Conservation (phyloP, 2,113 vertebrate genomes). For the Heterocephalus glaber region DNA sequence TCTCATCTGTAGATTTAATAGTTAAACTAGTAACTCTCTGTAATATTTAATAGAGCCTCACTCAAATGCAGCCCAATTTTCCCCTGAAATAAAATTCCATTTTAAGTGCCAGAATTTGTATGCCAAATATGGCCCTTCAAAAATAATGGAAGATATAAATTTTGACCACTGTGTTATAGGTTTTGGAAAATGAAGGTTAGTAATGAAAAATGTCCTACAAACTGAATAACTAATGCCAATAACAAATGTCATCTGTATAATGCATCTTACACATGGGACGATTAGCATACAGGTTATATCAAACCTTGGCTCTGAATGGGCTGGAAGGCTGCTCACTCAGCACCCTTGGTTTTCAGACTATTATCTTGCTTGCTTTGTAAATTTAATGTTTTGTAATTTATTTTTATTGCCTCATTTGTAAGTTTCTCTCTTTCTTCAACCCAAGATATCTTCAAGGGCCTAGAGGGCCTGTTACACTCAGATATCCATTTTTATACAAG, state of each 20-base stretch:
- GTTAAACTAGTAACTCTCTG: not conserved
- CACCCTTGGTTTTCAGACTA: slow-evolving; percentile 78
- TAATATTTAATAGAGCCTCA: slow-evolving; percentile 63
- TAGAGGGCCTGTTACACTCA: slow-evolving; percentile 60
- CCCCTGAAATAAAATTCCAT: slow-evolving; percentile 73
- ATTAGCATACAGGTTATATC: slow-evolving; percentile 77
- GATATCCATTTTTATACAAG: slow-evolving; percentile 74
- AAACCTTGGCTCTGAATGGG: slow-evolving; percentile 66
- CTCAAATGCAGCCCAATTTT: slow-evolving; percentile 32
- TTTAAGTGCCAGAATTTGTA: slow-evolving; percentile 60
- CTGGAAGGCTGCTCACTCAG: slow-evolving; percentile 78
- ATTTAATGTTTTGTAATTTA: slow-evolving; percentile 81
- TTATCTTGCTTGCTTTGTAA: slow-evolving; percentile 81
- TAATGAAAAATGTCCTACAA: slow-evolving; percentile 73
- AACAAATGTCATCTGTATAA: slow-evolving; percentile 55
- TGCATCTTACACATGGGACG: slow-evolving; percentile 46
- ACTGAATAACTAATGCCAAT: slow-evolving; percentile 78
- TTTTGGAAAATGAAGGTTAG: slow-evolving; percentile 74
- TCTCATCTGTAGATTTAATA: not conserved
- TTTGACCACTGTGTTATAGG: slow-evolving; percentile 65
- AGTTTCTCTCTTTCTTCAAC: slow-evolving; percentile 62
- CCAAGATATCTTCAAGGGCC: slow-evolving; percentile 65
- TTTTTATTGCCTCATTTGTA: slow-evolving; percentile 82
- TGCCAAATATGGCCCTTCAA: slow-evolving; percentile 76
- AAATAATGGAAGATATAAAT: slow-evolving; percentile 51